A percentile compares a stretch with the other conserved stretches of the same genome.
phyloP scores from a whole-genome alignment of 2,888 invertebrate genomes.

The Agriopis aurantiaria region DNA sequence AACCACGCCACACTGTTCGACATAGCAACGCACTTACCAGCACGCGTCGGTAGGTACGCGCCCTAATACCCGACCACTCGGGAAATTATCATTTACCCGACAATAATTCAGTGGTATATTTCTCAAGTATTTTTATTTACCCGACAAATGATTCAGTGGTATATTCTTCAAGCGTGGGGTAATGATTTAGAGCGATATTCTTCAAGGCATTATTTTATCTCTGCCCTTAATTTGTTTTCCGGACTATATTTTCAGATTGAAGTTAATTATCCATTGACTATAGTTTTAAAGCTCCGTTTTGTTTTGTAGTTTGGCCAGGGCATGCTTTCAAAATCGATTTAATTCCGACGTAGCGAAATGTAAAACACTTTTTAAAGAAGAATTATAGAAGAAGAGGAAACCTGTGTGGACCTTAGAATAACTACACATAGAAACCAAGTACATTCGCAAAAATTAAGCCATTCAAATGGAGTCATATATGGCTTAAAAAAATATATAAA shows the following conservation, averaged over 20 bases:
- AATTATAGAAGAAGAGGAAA: too few species aligned
- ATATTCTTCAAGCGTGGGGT: background rate
- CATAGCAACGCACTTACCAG: slow-evolving; percentile 13
- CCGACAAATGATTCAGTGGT: background rate
- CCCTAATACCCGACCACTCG: background rate
- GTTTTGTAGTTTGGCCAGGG: too few species aligned
- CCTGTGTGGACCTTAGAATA: too few species aligned
- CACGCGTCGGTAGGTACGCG: background rate
- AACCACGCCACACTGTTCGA: slow-evolving; percentile 8
- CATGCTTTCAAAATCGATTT: too few species aligned
- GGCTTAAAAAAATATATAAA: too few species aligned
- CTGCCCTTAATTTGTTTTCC: background rate
- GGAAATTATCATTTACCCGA: slow-evolving; percentile 3
- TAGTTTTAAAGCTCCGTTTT: too few species aligned
- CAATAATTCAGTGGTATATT: background rate
- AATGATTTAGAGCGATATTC: slow-evolving; percentile 5
- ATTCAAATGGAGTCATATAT: too few species aligned
- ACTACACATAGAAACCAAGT: too few species aligned
- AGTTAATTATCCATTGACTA: background rate
- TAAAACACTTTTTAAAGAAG: too few species aligned
- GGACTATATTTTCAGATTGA: background rate
- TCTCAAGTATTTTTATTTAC: slow-evolving; percentile 5
- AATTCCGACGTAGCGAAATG: too few species aligned
- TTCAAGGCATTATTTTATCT: background rate
- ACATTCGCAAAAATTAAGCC: too few species aligned